Conservation (phyloP, 2,113 vertebrate species). For the Carassius auratus region DNA sequence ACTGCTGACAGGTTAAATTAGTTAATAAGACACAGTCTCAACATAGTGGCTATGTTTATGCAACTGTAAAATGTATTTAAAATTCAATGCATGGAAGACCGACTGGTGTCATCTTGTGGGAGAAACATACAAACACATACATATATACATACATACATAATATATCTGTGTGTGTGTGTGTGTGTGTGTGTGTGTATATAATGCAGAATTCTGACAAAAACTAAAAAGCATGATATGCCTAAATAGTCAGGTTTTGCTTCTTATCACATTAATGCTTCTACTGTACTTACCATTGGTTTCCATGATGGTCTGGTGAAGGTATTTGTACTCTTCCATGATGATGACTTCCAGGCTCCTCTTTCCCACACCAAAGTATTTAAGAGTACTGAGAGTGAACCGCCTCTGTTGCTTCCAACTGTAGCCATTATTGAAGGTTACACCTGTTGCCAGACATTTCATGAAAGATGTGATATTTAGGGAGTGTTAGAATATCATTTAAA, state of each 20-base stretch:
- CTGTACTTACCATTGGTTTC: slow-evolving; percentile 29
- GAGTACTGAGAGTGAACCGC: slow-evolving; percentile 63
- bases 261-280: not conserved
- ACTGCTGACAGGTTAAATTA: too few relatives aligned
- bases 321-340: slow-evolving; percentile 71
- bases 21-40: too few relatives aligned
- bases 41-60: too few relatives aligned
- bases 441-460: slow-evolving; percentile 46
- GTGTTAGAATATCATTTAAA: not conserved
- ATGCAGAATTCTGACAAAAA: not conserved
- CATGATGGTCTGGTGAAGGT: slow-evolving; percentile 49
- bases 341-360: slow-evolving; percentile 69
- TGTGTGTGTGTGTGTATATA: too few relatives aligned
- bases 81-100: too few relatives aligned
- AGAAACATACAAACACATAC: too few relatives aligned
- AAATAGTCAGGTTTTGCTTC: not conserved
- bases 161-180: too few relatives aligned
- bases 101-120: too few relatives aligned
- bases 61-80: too few relatives aligned
- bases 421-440: slow-evolving; percentile 56
- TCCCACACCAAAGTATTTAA: slow-evolving; percentile 75
- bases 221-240: not conserved
- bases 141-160: too few relatives aligned
- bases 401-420: slow-evolving; percentile 69
- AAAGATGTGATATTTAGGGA: not conserved